A percentile compares a stretch with the other conserved stretches of the same genome.
Evolutionary conservation across 2,113 vertebrate species (phyloP).

Genomic region (Eulemur macaco): DNA sequence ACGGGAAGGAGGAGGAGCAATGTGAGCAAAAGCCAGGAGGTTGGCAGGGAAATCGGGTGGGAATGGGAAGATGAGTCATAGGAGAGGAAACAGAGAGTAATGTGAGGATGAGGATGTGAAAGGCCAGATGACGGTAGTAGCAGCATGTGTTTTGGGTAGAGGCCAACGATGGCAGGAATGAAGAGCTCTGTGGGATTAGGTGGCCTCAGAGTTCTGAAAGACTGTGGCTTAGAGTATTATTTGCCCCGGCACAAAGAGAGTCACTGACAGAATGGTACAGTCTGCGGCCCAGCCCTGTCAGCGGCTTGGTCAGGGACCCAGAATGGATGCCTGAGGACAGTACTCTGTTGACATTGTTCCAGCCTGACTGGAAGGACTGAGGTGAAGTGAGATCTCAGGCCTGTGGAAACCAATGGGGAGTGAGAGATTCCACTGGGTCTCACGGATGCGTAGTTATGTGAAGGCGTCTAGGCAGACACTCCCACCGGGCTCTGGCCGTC

Average conservation of each 20-base stretch:
- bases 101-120: not conserved
- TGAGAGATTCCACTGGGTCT: not conserved
- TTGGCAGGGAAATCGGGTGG: not conserved
- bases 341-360: not conserved
- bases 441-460: fast-evolving
- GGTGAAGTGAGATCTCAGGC: not conserved
- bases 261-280: not conserved
- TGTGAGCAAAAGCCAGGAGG: not conserved
- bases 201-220: slow-evolving; percentile 51
- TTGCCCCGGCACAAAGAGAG: not conserved
- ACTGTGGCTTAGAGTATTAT: not conserved
- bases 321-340: not conserved
- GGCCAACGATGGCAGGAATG: slow-evolving; percentile 53
- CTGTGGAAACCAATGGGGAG: not conserved
- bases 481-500: fast-evolving
- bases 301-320: not conserved
- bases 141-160: not conserved
- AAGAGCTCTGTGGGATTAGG: slow-evolving; percentile 70
- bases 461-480: not conserved
- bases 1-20: fast-evolving
- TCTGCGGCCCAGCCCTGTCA: not conserved
- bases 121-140: not conserved
- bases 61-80: slow-evolving; percentile 35
- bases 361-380: not conserved
- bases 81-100: not conserved